These are phyloP conservation scores for Drepanosiphum platanoidis DNA, from an alignment of 2,888 invertebrate genomes.

Conservation along the genomic window DNA sequence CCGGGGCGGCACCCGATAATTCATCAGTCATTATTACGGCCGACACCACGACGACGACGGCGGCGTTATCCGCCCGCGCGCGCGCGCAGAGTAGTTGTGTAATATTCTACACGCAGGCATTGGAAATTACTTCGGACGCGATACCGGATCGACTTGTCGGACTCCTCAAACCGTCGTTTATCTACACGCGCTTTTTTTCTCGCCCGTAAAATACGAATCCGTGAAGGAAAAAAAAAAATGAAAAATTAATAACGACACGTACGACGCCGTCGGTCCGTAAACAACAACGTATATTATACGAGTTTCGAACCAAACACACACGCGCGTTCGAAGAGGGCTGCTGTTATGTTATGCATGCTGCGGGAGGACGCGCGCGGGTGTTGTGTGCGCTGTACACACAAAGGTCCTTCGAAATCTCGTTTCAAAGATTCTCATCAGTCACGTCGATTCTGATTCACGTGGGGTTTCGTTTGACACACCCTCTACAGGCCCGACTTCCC, in stretches of 20 bases:
- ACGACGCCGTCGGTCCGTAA: not conserved
- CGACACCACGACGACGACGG: no score
- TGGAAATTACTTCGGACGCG: not conserved
- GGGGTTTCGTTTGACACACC: conserved; percentile 41
- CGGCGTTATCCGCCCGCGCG: not conserved
- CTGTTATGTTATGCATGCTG: not conserved
- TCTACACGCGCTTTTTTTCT: not conserved
- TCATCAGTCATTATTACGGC: no score
- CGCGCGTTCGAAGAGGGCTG: not conserved
- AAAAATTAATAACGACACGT: not conserved
- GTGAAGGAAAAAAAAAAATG: not conserved
- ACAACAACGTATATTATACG: not conserved
- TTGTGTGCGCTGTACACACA: not conserved
- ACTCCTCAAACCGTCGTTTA: not conserved
- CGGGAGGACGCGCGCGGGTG: not conserved
- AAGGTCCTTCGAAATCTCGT: conserved; percentile 12
- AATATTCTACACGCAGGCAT: not conserved
- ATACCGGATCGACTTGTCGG: not conserved
- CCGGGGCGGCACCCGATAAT: no score
- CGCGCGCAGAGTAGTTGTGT: not conserved
- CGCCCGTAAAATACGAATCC: not conserved
- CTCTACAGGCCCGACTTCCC: conserved; percentile 43
- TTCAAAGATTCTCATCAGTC: conserved; percentile 53
- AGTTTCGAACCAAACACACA: not conserved
- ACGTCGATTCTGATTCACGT: conserved; percentile 39